Percentiles rank a stretch among this genome's conserved stretches.
These are phyloP conservation scores for Idaea straminata DNA, from an alignment of 2,888 invertebrate genomes.

Conservation along the genomic window DNA sequence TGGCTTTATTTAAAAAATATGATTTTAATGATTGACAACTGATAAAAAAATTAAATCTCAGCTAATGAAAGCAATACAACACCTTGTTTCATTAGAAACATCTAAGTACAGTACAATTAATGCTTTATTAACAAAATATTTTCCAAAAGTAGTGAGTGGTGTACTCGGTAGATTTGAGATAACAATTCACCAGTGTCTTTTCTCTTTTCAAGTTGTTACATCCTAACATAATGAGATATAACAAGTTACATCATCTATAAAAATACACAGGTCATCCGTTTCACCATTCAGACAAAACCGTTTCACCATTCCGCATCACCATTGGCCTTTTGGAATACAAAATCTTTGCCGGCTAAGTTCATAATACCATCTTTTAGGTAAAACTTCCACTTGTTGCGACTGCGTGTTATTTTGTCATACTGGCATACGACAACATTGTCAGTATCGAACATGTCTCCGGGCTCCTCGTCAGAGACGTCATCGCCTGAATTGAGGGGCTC, in stretches of 20 bases:
- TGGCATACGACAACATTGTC: constrained; percentile 99
- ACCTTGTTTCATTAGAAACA: neutral
- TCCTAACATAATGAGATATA: constrained; percentile 50
- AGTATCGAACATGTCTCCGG: constrained; percentile 97
- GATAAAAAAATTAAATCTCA: neutral
- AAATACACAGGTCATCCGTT: constrained; percentile 57
- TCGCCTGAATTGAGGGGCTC: constrained; percentile 98
- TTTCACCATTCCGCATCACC: constrained; percentile 99
- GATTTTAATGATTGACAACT: neutral
- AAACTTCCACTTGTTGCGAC: constrained; percentile 99
- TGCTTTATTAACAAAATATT: neutral
- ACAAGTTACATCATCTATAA: constrained; percentile 57
- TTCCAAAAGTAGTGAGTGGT: constrained; percentile 5
- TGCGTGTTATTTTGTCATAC: constrained; percentile 99
- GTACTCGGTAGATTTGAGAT: constrained; percentile 33
- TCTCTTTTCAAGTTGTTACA: constrained; percentile 38
- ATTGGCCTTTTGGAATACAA: constrained; percentile 98
- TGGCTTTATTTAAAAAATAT: neutral
- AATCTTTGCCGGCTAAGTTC: constrained; percentile 99
- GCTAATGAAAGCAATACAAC: neutral
- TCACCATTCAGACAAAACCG: constrained; percentile 32
- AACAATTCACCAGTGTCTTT: constrained; percentile 42
- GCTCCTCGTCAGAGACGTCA: constrained; percentile 98
- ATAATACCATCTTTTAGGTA: constrained; percentile 99
- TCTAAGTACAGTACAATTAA: constrained; percentile 7